Conservation (phyloP, 1,140 invertebrate species). For the Cydia fagiglandana region DNA sequence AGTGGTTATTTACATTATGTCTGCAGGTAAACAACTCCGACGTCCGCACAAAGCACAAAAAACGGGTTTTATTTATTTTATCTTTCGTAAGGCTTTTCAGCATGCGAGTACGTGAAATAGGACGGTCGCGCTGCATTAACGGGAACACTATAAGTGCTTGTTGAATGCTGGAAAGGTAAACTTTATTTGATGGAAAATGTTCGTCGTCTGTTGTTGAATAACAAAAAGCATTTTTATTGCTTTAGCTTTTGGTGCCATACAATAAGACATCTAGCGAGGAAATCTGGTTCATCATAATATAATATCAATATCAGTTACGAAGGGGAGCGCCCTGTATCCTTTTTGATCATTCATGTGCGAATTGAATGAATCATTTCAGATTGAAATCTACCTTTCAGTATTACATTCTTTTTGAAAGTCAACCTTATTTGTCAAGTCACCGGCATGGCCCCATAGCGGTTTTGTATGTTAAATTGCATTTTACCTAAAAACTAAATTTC, state of each 20-base stretch:
- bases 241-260: neutral
- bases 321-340: constrained; percentile 3
- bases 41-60: constrained; percentile 18
- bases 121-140: constrained; percentile 10
- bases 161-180: constrained; percentile 21
- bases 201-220: neutral
- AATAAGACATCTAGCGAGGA: neutral
- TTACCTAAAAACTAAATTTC: neutral
- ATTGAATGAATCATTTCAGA: constrained; percentile 8
- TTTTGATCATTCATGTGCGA: constrained; percentile 21
- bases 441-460: neutral
- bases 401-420: neutral
- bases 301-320: constrained; percentile 2
- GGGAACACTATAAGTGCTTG: neutral
- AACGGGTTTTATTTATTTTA: constrained; percentile 18
- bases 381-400: neutral
- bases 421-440: neutral
- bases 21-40: constrained; percentile 1
- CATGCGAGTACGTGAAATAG: neutral
- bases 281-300: neutral
- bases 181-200: constrained; percentile 16
- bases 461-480: neutral
- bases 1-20: constrained; percentile 25
- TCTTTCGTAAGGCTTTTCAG: constrained; percentile 16
- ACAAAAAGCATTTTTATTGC: neutral